Percentiles rank a stretch among this genome's conserved stretches.
These are phyloP conservation scores for Callaeas wilsoni DNA, from an alignment of 2,113 vertebrate species.

Conservation along the genomic window DNA sequence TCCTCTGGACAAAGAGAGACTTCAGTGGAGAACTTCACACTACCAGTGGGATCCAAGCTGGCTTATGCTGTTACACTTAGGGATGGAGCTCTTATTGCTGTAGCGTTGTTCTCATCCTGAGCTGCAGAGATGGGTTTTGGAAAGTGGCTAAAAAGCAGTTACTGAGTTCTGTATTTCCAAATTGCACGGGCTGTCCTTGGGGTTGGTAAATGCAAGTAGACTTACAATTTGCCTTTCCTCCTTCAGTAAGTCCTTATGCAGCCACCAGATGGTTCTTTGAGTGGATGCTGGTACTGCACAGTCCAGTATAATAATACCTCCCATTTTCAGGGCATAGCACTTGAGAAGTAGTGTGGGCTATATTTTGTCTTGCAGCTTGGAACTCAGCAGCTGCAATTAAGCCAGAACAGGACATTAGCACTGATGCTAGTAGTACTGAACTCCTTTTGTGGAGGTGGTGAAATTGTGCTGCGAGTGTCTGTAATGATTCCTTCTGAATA, in stretches of 20 bases:
- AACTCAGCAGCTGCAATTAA: not conserved
- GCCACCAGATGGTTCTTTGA: not conserved
- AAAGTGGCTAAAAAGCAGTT: not conserved
- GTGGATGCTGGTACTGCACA: not conserved
- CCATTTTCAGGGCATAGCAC: accelerated
- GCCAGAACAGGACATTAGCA: not conserved
- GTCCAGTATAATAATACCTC: not conserved
- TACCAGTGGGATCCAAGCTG: not conserved
- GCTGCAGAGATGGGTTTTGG: not conserved
- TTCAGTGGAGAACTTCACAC: not conserved
- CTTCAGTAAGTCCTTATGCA: not conserved
- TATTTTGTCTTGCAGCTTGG: not conserved
- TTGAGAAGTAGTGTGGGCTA: not conserved
- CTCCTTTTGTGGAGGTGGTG: not conserved
- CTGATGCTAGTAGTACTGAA: not conserved
- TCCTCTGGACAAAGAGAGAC: not conserved
- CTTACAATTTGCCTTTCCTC: not conserved
- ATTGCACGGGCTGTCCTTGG: not conserved
- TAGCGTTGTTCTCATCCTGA: not conserved
- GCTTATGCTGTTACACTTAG: not conserved
- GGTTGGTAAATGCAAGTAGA: not conserved
- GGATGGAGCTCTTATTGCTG: not conserved
- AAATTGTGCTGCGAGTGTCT: not conserved
- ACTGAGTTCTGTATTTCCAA: not conserved
- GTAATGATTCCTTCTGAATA: not conserved